Conservation (phyloP, 2,113 vertebrate species). For the Passer montanus region DNA sequence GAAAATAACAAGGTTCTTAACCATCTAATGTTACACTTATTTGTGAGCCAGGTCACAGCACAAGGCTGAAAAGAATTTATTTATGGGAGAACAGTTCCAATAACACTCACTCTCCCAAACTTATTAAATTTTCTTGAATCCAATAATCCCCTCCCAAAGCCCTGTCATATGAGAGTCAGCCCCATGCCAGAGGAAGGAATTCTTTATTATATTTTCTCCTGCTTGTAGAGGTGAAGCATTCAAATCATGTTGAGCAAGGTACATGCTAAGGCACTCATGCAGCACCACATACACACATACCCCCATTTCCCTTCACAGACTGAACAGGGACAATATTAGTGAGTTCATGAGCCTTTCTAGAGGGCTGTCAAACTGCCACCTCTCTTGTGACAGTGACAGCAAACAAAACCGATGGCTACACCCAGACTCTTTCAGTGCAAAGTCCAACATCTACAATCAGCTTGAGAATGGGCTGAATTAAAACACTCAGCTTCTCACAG, state of each 20-base stretch:
- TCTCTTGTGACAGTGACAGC: neutral
- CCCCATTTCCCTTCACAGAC: neutral
- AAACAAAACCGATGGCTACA: neutral
- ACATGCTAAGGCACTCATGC: neutral
- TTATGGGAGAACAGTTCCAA: neutral
- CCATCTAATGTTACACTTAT: neutral
- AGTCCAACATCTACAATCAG: neutral
- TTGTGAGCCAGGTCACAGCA: neutral
- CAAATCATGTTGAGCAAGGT: neutral
- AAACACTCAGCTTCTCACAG: neutral
- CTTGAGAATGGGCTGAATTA: neutral
- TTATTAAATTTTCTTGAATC: neutral
- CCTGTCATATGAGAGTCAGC: neutral
- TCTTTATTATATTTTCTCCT: neutral
- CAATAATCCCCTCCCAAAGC: neutral
- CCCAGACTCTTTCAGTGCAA: neutral
- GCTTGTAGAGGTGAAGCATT: neutral
- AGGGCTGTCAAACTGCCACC: rapidly evolving
- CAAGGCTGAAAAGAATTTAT: neutral
- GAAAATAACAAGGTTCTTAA: neutral
- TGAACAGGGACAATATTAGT: neutral
- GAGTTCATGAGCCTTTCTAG: neutral
- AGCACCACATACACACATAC: rapidly evolving
- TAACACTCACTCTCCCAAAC: neutral
- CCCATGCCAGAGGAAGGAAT: neutral